Base-by-base conservation (phyloP, 2,888 invertebrate genomes). In the Galerucella calmariensis region DNA sequence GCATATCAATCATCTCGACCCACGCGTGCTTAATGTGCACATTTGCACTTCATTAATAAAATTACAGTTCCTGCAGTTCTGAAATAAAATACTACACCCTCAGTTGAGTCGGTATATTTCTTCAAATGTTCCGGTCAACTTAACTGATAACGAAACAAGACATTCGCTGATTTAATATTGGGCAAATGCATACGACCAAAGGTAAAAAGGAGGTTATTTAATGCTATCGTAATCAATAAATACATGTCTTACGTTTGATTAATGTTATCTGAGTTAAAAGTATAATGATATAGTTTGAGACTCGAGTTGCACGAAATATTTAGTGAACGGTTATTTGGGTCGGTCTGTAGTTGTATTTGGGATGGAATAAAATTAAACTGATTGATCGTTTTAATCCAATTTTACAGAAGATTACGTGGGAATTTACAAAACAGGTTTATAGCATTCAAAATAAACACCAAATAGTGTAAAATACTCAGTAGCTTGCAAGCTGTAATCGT, bases 41-140 rank as follows among this genome's bases (percentile, higher is more conserved):
- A 81, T 83, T 83, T 83, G 83, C 83, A 83, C 83, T 76, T 83
- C 81, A 82, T 83, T 82, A 83, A 80, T 82, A 80, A 80, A 82
- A 81, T 79, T 81, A 82, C 80, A 79, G 79, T 80, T 71, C 75
- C 74, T 79, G 72, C 51, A 65, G 78, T 79, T 81, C 82, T 76
- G 74, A 75, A 79, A 78, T 80, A 78, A 83, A 80, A 79, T 81
- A 80, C 75, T 73, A 73, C 73, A 76, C 78, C 78, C 77, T 73
- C 70, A 63, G 44, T 46, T 71, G 71, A 41, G 53, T 58, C 59
- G 65, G 67, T 80, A 74, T 78, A 77, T 80, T 81, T 78, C 76
- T 73, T 75, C 69, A 77, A 73, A 75, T 72, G 74, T 79, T 80
- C 79, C 80, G 79, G 77, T 70, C 79, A 78, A 76, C 51, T 44